Evolutionary conservation across 1,140 invertebrate genomes (phyloP).

Genomic region (Atta texana): DNA sequence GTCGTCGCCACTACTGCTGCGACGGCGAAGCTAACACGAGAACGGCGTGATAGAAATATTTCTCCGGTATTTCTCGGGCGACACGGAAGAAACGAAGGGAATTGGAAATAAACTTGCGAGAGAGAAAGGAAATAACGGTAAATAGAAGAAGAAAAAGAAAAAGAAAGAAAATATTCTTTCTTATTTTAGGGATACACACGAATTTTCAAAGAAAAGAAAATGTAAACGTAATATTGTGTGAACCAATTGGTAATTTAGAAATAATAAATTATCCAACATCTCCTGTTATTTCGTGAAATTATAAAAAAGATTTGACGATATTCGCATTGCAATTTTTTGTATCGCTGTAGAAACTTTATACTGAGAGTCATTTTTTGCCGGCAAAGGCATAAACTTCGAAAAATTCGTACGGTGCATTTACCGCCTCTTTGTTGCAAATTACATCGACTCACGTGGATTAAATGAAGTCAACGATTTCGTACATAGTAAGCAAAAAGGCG

Average conservation of each 20-base stretch:
- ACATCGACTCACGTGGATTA: slow-evolving; percentile 3
- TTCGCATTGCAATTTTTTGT: too few relatives aligned
- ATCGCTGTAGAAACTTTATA: not conserved
- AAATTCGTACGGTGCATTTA: not conserved
- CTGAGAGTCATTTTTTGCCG: not conserved
- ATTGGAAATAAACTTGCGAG: not conserved
- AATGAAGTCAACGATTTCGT: slow-evolving; percentile 29
- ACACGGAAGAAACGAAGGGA: slow-evolving; percentile 8
- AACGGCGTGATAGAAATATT: slow-evolving; percentile 37
- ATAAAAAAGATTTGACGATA: not conserved
- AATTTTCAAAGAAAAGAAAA: not conserved
- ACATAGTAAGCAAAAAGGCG: slow-evolving; percentile 22
- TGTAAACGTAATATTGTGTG: not conserved
- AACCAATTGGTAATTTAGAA: not conserved
- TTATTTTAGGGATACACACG: not conserved
- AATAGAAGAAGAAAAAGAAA: not conserved
- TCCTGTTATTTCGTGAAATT: not conserved
- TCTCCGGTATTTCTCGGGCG: not conserved
- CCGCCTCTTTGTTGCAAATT: not conserved
- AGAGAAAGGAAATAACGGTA: not conserved
- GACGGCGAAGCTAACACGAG: not conserved
- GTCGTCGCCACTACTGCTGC: not conserved
- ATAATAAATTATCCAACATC: slow-evolving; percentile 5
- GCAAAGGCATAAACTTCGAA: not conserved
- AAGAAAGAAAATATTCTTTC: not conserved